These are phyloP conservation scores for Neoscelio sp. DNA, from an alignment of 2,888 invertebrate species.

Conservation along the genomic window DNA sequence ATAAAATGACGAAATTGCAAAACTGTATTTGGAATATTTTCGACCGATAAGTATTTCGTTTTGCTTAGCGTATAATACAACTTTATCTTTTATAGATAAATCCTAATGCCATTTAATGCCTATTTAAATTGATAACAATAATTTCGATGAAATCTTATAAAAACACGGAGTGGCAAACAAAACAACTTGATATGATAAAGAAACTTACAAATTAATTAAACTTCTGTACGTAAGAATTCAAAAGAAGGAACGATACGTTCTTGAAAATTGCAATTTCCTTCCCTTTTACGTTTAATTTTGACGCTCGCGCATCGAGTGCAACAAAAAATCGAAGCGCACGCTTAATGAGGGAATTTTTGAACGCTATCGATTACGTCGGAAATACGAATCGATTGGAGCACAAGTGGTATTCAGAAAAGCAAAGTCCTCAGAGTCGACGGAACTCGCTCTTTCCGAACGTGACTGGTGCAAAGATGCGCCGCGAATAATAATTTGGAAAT, in stretches of 20 bases:
- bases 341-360: conserved; percentile 59
- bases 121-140: conserved; percentile 20
- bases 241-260: too few species aligned
- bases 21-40: too few species aligned
- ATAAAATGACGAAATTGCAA: too few species aligned
- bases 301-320: conserved; percentile 4
- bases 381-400: conserved; percentile 36
- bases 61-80: too few species aligned
- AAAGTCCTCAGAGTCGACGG: conserved; percentile 24
- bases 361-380: conserved; percentile 53
- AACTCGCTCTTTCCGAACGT: conserved; percentile 51
- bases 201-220: too few species aligned
- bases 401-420: conserved; percentile 23
- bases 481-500: conserved; percentile 62
- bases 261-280: conserved; percentile 41
- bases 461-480: conserved; percentile 58
- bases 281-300: conserved; percentile 43
- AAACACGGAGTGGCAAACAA: not conserved
- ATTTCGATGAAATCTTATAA: conserved; percentile 18
- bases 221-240: too few species aligned
- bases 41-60: too few species aligned
- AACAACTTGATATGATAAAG: conserved; percentile 12
- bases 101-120: conserved; percentile 27
- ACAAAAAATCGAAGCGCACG: conserved; percentile 32
- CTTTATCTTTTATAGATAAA: too few species aligned